Evolutionary conservation across 2,113 vertebrate genomes (phyloP).

Genomic region (Boulengerochromis microlepis): DNA sequence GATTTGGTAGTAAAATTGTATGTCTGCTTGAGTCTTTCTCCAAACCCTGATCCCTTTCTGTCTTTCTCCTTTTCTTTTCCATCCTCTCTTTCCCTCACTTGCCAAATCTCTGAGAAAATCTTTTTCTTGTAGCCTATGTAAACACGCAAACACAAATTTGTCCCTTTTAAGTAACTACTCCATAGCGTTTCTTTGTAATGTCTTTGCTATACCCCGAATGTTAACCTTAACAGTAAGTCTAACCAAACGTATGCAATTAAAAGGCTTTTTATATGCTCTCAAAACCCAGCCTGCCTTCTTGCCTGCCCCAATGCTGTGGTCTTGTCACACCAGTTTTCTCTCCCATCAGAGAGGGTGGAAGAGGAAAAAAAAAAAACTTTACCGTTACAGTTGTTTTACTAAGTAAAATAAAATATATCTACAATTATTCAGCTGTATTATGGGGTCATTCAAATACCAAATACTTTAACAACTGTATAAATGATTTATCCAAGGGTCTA

Average conservation of each 20-base stretch:
- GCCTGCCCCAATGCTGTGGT: constrained; percentile 52
- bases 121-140: background rate
- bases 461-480: background rate
- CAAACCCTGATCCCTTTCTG: background rate
- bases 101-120: background rate
- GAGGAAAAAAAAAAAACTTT: background rate
- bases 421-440: constrained; percentile 17
- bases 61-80: background rate
- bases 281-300: constrained; percentile 44
- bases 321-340: constrained; percentile 29
- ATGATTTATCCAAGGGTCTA: background rate
- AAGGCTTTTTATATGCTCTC: constrained; percentile 60
- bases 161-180: background rate
- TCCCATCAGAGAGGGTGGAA: constrained; percentile 23
- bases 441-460: background rate
- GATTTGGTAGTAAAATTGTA: constrained; percentile 29
- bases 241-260: constrained; percentile 64
- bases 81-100: background rate
- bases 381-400: constrained; percentile 38
- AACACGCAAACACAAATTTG: background rate
- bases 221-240: constrained; percentile 52
- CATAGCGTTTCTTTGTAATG: constrained; percentile 23
- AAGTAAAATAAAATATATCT: constrained; percentile 36
- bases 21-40: constrained; percentile 8
- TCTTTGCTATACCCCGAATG: constrained; percentile 35